Base-by-base conservation (phyloP, 2,797 vertebrate species). In the Orientallactaga sibirica region DNA sequence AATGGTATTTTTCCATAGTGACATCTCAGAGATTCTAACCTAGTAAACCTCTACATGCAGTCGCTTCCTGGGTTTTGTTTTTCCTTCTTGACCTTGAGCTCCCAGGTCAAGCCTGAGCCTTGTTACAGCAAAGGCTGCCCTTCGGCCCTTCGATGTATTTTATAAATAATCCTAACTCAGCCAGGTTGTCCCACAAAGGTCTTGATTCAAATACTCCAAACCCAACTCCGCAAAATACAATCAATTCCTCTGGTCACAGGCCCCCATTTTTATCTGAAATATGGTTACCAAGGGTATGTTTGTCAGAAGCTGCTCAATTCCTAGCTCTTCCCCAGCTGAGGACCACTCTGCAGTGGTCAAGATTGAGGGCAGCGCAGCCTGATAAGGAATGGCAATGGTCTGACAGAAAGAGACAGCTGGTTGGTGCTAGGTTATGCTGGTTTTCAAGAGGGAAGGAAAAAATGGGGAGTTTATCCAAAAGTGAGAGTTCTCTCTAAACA, bases 151-250 rank as follows among this genome's bases (percentile, higher is more conserved):
- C 33, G 33, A 37, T 18, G 8, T 0, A 64, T 24, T 78, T 25
- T 62, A 64, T 2, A 25, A 62, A 33, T 24, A 29, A 66, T 74
- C 29, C 58, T 37, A 20, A 81, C 61, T 84, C 71, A 41, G 71
- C 70, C 61, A 70, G 68, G 77, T 93, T n/a, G 84, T 64, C 25
- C 70, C 61, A 78, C 70, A n/a, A n/a, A 3, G 16, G 62, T 82
- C 61, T 37, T 58, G 86, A 43, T 94, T 75, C 74, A 79, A 86
- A 83, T 2, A 74, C 83, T 70, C 66, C 68, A 86, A 76, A 85
- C 52, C 14, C 18, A 64, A 82, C 27, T 82, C 52, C 70, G 43
- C 16, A 4, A 52, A 71, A 29, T 12, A 61, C 8, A 25, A 67
- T 19, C 41, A 33, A 78, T 18, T 90, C 29, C 52, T 85, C 4